phyloP scores from a whole-genome alignment of 1,140 invertebrate genomes.

The Drosophila dunni region DNA sequence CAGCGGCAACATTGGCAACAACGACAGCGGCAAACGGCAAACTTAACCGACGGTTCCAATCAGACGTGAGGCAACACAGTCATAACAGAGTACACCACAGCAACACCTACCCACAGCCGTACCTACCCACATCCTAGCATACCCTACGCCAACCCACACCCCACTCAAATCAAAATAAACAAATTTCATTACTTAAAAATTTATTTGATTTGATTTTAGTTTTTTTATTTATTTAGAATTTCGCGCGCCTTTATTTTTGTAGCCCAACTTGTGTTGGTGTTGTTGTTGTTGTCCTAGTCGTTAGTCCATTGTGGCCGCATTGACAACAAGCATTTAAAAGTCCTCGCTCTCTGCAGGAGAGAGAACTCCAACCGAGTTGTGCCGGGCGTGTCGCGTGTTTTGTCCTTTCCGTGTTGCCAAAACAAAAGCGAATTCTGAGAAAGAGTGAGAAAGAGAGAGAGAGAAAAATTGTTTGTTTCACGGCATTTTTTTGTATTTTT shows the following conservation, averaged over 20 bases:
- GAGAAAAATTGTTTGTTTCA: no score
- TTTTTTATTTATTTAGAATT: constrained; percentile 1
- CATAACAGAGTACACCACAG: no score
- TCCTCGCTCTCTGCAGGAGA: background rate
- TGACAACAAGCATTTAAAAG: constrained; percentile 10
- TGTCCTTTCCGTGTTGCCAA: background rate
- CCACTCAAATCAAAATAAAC: background rate
- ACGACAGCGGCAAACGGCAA: background rate
- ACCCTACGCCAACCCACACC: background rate
- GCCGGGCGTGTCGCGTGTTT: constrained; percentile 31
- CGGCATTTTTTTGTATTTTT: background rate
- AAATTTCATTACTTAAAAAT: background rate
- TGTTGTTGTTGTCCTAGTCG: background rate
- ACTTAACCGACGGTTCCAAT: constrained; percentile 10
- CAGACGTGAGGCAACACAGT: constrained; percentile 28
- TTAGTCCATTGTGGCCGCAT: background rate
- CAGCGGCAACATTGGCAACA: constrained; percentile 46
- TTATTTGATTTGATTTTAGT: background rate
- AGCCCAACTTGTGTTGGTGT: constrained; percentile 1
- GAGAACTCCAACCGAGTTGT: no score
- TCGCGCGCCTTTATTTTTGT: constrained; percentile 26
- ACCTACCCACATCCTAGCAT: no score
- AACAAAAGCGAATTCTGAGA: no score
- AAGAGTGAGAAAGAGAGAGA: no score
- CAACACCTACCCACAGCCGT: no score